Conservation (phyloP, 2,113 vertebrate species). For the Hemibates koningsi region DNA sequence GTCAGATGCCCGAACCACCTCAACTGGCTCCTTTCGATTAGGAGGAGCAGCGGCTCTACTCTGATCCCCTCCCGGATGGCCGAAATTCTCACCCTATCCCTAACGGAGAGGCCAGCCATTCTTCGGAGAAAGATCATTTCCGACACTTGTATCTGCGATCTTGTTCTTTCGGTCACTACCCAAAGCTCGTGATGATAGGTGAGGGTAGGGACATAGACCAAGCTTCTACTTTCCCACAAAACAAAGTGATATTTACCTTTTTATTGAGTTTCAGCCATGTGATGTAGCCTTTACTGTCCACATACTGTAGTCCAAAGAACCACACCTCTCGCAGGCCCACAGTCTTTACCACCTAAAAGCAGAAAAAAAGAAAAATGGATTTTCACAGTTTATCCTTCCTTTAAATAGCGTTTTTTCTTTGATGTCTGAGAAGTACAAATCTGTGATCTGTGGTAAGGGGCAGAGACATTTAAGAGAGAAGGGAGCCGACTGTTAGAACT, state of each 20-base stretch:
- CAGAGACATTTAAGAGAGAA: neutral
- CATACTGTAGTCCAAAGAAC: conserved; percentile 97
- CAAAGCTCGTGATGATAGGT: neutral
- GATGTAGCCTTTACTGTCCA: conserved; percentile 94
- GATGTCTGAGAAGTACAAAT: neutral
- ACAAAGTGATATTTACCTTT: conserved; percentile 74
- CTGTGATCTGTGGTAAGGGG: neutral
- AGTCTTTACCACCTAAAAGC: conserved; percentile 90
- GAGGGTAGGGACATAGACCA: neutral
- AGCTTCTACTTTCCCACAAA: neutral
- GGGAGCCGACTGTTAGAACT: neutral
- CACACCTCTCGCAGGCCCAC: conserved; percentile 95
- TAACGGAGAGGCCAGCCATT: neutral
- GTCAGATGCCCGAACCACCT: neutral
- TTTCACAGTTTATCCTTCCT: neutral
- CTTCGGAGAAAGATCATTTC: neutral
- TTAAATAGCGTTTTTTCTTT: neutral
- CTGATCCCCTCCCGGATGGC: fast-evolving
- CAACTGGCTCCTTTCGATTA: neutral
- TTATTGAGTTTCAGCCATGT: conserved; percentile 98
- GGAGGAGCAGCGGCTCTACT: neutral
- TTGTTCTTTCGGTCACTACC: neutral
- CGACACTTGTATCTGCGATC: neutral
- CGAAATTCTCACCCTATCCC: neutral
- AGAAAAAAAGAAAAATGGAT: neutral